Evolutionary conservation across 2,888 invertebrate genomes (phyloP).

Genomic region (Acanthopleura granulata): DNA sequence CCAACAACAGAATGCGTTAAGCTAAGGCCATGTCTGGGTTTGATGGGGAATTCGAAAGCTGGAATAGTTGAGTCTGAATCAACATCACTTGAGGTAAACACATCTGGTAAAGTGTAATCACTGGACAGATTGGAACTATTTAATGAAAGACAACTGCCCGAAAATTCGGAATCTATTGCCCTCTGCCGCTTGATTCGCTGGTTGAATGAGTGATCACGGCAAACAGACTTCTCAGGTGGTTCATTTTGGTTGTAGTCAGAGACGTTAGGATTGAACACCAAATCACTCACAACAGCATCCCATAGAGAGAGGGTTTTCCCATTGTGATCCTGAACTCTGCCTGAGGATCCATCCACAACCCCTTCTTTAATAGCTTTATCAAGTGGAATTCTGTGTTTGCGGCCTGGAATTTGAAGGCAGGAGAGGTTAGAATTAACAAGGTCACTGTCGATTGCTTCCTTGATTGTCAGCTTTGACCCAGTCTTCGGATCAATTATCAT

Average conservation of each 20-base stretch:
- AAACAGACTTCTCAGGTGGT: background rate
- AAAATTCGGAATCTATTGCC: constrained; percentile 8
- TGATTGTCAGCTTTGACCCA: constrained; percentile 83
- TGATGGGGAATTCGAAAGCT: background rate
- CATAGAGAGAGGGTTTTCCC: constrained; percentile 71
- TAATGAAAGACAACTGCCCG: background rate
- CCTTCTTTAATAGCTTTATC: constrained; percentile 14
- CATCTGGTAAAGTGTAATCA: background rate
- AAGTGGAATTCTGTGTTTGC: background rate
- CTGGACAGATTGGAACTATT: background rate
- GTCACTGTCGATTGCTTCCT: constrained; percentile 86
- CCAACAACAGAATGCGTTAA: constrained; percentile 77
- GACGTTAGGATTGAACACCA: constrained; percentile 71
- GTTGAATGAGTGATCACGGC: background rate
- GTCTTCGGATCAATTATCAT: constrained; percentile 86
- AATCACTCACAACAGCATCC: constrained; percentile 85
- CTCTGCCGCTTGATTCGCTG: constrained; percentile 8
- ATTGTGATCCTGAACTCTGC: constrained; percentile 33
- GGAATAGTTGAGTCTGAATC: background rate
- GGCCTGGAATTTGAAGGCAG: background rate
- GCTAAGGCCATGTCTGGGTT: background rate
- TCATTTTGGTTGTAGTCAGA: background rate
- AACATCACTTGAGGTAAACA: background rate
- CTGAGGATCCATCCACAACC: constrained; percentile 29
- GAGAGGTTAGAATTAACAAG: constrained; percentile 68